Evolutionary conservation across 2,888 invertebrate species (phyloP).

Genomic region (Tiphia femorata): DNA sequence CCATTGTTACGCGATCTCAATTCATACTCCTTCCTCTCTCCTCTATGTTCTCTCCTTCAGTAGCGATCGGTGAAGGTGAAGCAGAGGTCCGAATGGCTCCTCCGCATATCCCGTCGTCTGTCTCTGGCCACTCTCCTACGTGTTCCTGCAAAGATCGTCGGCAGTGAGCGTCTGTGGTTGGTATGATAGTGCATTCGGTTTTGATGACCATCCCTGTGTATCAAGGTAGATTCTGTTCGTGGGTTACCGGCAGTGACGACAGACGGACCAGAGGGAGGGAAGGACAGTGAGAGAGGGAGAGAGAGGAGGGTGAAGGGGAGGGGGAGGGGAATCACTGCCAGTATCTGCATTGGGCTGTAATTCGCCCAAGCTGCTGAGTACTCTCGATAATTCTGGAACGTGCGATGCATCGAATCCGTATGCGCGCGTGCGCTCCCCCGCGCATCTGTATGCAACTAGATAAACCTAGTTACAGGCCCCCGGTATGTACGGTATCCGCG

Average conservation of each 20-base stretch:
- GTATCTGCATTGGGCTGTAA: conserved; percentile 51
- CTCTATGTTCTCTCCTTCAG: no score
- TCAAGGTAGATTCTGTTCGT: conserved; percentile 24
- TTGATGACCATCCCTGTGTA: conserved; percentile 35
- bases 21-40: no score
- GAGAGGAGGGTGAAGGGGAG: conserved; percentile 14
- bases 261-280: neutral
- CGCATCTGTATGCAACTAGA: conserved; percentile 52
- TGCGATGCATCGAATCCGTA: conserved; percentile 58
- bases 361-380: conserved; percentile 60
- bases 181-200: conserved; percentile 34
- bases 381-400: conserved; percentile 62
- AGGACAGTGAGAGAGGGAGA: conserved; percentile 18
- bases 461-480: conserved; percentile 55
- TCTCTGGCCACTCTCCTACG: no score
- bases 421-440: conserved; percentile 44
- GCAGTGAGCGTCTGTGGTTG: conserved; percentile 3
- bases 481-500: conserved; percentile 51
- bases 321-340: conserved; percentile 38
- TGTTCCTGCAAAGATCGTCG: conserved; percentile 14
- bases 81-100: no score
- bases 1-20: no score
- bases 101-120: no score
- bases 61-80: no score
- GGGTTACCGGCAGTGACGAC: neutral